phyloP scores from a whole-genome alignment of 2,888 invertebrate species.

The Exephanes ischioxanthus region DNA sequence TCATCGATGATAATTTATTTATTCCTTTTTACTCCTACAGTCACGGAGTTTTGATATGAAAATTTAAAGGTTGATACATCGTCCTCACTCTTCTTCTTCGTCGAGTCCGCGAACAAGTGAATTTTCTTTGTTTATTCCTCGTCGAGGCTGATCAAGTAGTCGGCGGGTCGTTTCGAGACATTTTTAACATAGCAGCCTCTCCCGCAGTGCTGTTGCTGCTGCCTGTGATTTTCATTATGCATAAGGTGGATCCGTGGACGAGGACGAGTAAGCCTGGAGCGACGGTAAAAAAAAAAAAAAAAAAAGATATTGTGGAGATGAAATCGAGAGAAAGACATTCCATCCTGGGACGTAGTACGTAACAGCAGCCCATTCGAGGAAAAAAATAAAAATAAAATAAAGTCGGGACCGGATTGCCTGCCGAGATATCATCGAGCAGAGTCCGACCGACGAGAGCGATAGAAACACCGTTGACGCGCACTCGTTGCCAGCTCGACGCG shows the following conservation, averaged over 20 bases:
- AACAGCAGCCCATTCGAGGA: not conserved
- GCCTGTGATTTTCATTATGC: slow-evolving; percentile 47
- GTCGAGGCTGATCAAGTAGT: slow-evolving; percentile 6
- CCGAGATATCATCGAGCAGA: slow-evolving; percentile 25
- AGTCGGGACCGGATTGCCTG: slow-evolving; percentile 19
- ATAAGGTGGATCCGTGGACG: slow-evolving; percentile 37
- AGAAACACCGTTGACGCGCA: slow-evolving; percentile 20
- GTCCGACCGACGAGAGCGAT: slow-evolving; percentile 16
- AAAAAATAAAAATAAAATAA: slow-evolving; percentile 18
- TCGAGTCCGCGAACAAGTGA: not conserved
- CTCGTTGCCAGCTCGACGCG: slow-evolving; percentile 29
- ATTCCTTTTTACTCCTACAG: not conserved
- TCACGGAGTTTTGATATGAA: not conserved
- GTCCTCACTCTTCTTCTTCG: not conserved
- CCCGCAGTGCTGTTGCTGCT: not conserved
- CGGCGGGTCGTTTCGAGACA: not conserved
- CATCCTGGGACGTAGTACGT: not conserved
- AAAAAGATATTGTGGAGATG: not conserved
- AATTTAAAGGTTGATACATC: not conserved
- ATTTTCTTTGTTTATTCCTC: slow-evolving; percentile 9
- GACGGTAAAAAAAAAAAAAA: slow-evolving; percentile 17
- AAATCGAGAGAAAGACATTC: not conserved
- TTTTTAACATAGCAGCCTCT: slow-evolving; percentile 6
- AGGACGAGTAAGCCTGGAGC: not conserved
- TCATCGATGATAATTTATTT: not conserved